Percentiles rank a stretch among this genome's conserved stretches.
These are phyloP conservation scores for Netelia inedita DNA, from an alignment of 2,888 invertebrate genomes.

Conservation along the genomic window DNA sequence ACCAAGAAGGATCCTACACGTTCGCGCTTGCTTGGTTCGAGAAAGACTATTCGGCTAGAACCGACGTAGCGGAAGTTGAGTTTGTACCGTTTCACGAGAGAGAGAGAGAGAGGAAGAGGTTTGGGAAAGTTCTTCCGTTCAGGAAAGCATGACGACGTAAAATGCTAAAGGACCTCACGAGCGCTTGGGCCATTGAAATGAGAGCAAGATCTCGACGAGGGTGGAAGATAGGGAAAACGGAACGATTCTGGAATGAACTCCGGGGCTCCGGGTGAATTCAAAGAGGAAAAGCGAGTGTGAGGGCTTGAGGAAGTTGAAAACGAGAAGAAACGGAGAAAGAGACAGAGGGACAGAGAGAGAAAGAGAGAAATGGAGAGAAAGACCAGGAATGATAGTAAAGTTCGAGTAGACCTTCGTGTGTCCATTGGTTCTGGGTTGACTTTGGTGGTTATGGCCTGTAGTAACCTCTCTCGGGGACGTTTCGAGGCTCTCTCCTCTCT, in stretches of 20 bases:
- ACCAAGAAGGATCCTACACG: background rate
- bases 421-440: background rate
- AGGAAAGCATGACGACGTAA: conserved; percentile 2
- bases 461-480: background rate
- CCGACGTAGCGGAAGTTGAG: background rate
- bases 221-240: background rate
- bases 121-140: conserved; percentile 4
- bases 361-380: background rate
- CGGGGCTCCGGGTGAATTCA: background rate
- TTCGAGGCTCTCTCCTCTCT: background rate
- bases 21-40: background rate
- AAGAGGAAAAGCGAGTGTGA: conserved; percentile 29
- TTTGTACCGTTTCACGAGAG: background rate
- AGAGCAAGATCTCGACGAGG: background rate
- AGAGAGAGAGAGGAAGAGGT: background rate
- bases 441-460: conserved; percentile 7
- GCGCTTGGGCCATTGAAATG: background rate
- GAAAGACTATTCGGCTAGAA: background rate
- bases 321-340: conserved; percentile 50
- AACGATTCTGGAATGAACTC: too few relatives aligned
- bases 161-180: background rate
- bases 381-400: background rate
- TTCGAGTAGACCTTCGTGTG: background rate
- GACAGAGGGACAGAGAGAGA: conserved; percentile 14
- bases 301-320: background rate